Conservation (phyloP, 2,113 vertebrate species). For the Sorex araneus region DNA sequence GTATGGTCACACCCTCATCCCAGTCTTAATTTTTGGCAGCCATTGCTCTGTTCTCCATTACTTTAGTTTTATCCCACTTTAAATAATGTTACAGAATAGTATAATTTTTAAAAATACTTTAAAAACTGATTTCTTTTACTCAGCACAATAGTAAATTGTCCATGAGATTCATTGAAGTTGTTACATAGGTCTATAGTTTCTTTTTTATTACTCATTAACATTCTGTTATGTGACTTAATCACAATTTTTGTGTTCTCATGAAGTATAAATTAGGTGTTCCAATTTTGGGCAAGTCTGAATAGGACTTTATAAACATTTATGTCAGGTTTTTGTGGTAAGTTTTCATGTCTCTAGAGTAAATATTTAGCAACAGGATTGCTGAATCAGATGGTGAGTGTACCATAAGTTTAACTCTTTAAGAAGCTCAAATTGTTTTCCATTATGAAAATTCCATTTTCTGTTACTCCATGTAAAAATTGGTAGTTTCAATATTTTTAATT, state of each 20-base stretch:
- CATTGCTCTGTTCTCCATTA: constrained; percentile 4
- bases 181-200: neutral
- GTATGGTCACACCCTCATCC: neutral
- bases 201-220: constrained; percentile 16
- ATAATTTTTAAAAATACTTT: neutral
- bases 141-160: neutral
- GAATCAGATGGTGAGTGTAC: constrained; percentile 71
- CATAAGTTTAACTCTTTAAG: constrained; percentile 36
- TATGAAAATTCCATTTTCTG: neutral
- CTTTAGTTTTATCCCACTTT: constrained; percentile 45
- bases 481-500: constrained; percentile 11
- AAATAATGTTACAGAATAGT: constrained; percentile 25
- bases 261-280: neutral
- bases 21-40: neutral
- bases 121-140: constrained; percentile 24
- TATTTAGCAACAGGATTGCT: constrained; percentile 61
- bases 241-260: constrained; percentile 22
- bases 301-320: constrained; percentile 13
- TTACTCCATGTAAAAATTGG: neutral
- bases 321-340: constrained; percentile 39
- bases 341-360: constrained; percentile 76
- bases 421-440: constrained; percentile 62
- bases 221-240: constrained; percentile 10
- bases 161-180: neutral
- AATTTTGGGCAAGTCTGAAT: constrained; percentile 3